These are phyloP conservation scores for Mus caroli DNA, from an alignment of 2,797 vertebrate species.

Conservation along the genomic window DNA sequence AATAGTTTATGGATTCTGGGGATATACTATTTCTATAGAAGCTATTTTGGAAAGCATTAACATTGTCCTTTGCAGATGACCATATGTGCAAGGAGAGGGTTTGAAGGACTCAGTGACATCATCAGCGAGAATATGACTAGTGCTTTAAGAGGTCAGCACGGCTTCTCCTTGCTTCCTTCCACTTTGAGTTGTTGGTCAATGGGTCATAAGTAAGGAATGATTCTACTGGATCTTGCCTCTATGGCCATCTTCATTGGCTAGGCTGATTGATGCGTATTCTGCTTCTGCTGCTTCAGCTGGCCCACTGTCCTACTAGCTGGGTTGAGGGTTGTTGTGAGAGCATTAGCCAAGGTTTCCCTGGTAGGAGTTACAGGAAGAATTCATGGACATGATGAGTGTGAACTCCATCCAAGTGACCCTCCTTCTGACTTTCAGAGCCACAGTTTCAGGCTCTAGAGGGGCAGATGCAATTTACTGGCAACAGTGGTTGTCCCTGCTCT, in stretches of 20 bases:
- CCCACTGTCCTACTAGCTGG: neutral
- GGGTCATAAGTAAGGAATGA: neutral
- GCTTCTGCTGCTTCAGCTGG: neutral
- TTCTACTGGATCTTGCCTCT: neutral
- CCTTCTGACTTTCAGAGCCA: slow-evolving; percentile 56
- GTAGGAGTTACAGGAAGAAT: slow-evolving; percentile 56
- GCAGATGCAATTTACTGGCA: slow-evolving; percentile 52
- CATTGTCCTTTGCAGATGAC: neutral
- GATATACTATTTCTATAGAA: slow-evolving; percentile 54
- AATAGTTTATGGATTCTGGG: neutral
- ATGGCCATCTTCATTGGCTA: neutral
- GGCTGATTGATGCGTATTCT: neutral
- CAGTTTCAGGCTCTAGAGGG: slow-evolving; percentile 50
- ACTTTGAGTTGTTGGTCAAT: neutral
- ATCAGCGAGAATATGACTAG: slow-evolving; percentile 4
- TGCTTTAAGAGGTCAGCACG: neutral
- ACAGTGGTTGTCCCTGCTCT: neutral
- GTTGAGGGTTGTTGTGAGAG: neutral
- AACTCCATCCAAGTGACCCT: slow-evolving; percentile 50
- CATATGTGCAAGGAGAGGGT: neutral
- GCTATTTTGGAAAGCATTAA: neutral
- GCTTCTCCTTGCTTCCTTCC: neutral
- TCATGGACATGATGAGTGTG: slow-evolving; percentile 65
- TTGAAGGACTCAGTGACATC: neutral
- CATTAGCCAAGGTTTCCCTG: slow-evolving; percentile 25